Evolutionary conservation across 2,797 vertebrate genomes (phyloP).

Genomic region (Threskiornis aethiopicus): DNA sequence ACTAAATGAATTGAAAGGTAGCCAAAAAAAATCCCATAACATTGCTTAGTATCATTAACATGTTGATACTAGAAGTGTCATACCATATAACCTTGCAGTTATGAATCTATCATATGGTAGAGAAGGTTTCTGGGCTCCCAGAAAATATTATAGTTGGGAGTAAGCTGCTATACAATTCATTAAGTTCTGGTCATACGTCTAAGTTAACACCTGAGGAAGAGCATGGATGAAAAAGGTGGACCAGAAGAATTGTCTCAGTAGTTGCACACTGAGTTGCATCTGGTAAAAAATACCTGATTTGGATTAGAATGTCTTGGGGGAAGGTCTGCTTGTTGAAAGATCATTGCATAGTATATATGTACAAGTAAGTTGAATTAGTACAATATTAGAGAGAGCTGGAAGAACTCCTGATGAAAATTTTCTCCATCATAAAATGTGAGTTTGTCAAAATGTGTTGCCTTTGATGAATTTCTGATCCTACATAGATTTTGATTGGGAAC

Average conservation of each 20-base stretch:
- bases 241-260: neutral
- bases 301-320: neutral
- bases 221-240: neutral
- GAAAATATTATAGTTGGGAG: neutral
- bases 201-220: neutral
- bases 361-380: neutral
- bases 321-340: neutral
- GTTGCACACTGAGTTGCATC: neutral
- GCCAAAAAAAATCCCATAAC: neutral
- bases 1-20: constrained; percentile 2
- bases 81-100: neutral
- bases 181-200: neutral
- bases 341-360: neutral
- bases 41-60: neutral
- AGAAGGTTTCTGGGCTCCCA: neutral
- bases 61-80: neutral
- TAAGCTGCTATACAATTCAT: neutral
- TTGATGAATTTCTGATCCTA: neutral
- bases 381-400: neutral
- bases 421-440: neutral
- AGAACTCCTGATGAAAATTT: neutral
- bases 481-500: neutral
- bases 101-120: neutral
- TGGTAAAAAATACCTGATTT: neutral
- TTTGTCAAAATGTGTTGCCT: neutral